Base-by-base conservation (phyloP, 2,888 invertebrate species). In the Chouioia cunea region DNA sequence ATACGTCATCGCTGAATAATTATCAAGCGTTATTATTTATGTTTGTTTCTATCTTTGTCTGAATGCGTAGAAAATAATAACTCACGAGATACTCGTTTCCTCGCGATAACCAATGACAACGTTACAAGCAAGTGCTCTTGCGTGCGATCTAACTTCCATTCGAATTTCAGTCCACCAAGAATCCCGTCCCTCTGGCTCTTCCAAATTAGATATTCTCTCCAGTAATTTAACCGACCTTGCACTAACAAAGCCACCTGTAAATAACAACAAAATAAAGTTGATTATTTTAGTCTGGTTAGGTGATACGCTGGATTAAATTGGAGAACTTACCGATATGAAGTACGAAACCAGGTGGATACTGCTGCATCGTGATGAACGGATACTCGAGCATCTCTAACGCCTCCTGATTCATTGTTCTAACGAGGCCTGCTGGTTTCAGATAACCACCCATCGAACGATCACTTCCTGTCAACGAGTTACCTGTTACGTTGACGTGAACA, bases 151-250 rank as follows among this genome's bases (percentile, higher is more conserved):
- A 69, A 99, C 93, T 88, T 99, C 99, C 85, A 96, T 96, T 60
- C 99, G 88, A 23, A 99, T 89, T 86, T 99, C 97, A 0, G 94
- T 95, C 98, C 99, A 99, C 97, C 98, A 98, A 1, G 93, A 93
- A 80, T 97, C 97, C 52, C 97, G 89, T 2, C 94, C 93, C 82
- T 96, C 96, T 16, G 95, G 94, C 84, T 97, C 97, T 78, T 97
- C 95, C 62, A 93, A 89, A 85, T 93, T 94, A 54, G 92, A 91
- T 69, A 94, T 93, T 76, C 93, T 89, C 82, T 94, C 94, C 54
- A 96, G 85, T 36, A 96, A 86, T 86, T 96, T 96, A 63, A 91
- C 97, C 65, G 91, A 96, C 83, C 94, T 89, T 0, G 95, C 93
- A 74, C 93, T 93, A 44, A 96, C 95, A 3, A 93, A 91, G 16